phyloP scores from a whole-genome alignment of 2,888 invertebrate species.

The Drosophila kanekoi region DNA sequence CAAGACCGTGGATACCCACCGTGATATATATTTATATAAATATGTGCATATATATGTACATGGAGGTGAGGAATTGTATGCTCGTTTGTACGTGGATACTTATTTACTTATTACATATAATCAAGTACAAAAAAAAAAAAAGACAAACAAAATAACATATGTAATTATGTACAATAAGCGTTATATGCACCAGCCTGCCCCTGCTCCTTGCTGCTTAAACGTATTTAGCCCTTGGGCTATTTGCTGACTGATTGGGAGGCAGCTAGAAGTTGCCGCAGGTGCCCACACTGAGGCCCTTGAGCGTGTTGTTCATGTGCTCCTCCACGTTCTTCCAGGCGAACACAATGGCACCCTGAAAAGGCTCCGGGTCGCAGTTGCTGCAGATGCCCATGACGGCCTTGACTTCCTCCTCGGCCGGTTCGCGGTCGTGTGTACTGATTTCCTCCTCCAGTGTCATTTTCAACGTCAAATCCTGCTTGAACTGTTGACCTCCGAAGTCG shows the following conservation, averaged over 20 bases:
- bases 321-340: conserved; percentile 90
- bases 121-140: conserved; percentile 38
- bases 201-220: neutral
- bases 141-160: conserved; percentile 6
- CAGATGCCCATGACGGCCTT: conserved; percentile 92
- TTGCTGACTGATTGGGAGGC: conserved; percentile 2
- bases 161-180: conserved; percentile 37
- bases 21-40: conserved; percentile 40
- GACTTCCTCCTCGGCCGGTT: conserved; percentile 94
- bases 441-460: conserved; percentile 83
- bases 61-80: conserved; percentile 14
- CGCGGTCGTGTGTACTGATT: conserved; percentile 89
- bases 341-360: conserved; percentile 92
- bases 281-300: conserved; percentile 84
- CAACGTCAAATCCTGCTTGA: conserved; percentile 87
- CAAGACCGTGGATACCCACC: conserved; percentile 14
- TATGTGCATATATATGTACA: conserved; percentile 51
- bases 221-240: conserved; percentile 1
- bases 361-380: conserved; percentile 90
- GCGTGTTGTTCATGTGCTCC: conserved; percentile 79
- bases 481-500: conserved; percentile 89
- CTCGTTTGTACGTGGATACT: too few relatives aligned
- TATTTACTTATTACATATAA: conserved; percentile 21
- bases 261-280: conserved; percentile 83
- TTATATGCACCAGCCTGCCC: conserved; percentile 27